These are phyloP conservation scores for Drosophila azteca DNA, from an alignment of 1,140 invertebrate genomes.

Conservation along the genomic window DNA sequence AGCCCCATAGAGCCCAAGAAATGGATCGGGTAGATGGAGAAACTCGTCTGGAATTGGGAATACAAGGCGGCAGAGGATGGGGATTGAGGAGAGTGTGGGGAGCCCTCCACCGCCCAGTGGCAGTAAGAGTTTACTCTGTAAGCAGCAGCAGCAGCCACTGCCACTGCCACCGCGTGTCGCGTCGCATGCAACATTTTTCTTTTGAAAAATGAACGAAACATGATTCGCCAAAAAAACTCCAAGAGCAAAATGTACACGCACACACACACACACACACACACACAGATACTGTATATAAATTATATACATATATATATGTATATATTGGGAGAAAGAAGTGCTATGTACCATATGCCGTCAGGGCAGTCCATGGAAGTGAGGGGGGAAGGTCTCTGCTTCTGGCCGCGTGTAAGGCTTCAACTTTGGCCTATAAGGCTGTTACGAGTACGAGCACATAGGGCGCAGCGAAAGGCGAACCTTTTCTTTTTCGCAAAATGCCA, in stretches of 20 bases:
- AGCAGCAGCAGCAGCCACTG: conserved; percentile 54
- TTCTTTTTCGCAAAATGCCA: conserved; percentile 3
- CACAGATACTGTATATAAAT: conserved; percentile 21
- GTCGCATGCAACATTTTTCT: conserved; percentile 81
- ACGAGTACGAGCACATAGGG: conserved; percentile 24
- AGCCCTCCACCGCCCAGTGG: conserved; percentile 40
- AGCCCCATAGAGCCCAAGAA: background rate
- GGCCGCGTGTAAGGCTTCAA: conserved; percentile 46
- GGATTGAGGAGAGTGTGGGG: background rate
- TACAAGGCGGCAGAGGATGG: background rate
- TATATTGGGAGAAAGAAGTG: conserved; percentile 31
- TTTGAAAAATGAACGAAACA: conserved; percentile 83
- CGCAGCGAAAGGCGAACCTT: conserved; percentile 12
- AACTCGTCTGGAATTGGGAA: conserved; percentile 30
- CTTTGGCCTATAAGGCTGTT: conserved; percentile 73
- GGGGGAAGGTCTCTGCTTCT: background rate
- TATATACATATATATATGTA: conserved; percentile 9
- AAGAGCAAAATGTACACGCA: conserved; percentile 24
- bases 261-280: conserved; percentile 5
- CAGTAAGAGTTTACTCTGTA: conserved; percentile 54
- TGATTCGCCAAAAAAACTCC: conserved; percentile 78
- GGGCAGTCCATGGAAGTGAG: background rate
- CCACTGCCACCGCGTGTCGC: conserved; percentile 35
- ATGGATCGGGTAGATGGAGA: conserved; percentile 1
- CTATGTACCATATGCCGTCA: conserved; percentile 30